Evolutionary conservation across 2,113 vertebrate genomes (phyloP).

Genomic region (Malurus cyaneus): DNA sequence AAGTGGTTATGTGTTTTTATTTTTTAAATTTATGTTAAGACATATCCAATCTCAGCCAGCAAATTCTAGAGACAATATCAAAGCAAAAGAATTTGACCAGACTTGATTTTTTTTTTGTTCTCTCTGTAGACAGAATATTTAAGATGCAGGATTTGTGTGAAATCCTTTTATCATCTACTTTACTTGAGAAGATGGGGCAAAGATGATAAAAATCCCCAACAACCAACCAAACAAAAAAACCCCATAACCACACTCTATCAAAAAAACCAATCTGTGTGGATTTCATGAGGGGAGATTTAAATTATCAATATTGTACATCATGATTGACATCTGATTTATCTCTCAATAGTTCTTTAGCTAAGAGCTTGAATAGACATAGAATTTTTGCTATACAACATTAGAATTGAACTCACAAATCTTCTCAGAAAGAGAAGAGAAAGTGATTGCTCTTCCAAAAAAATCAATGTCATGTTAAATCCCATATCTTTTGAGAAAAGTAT

Average conservation of each 20-base stretch:
- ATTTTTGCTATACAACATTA: neutral
- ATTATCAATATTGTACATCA: neutral
- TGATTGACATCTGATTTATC: neutral
- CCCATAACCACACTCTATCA: neutral
- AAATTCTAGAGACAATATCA: neutral
- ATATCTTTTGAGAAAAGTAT: neutral
- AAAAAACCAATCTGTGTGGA: neutral
- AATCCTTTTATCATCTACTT: neutral
- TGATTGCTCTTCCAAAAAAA: neutral
- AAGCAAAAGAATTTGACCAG: neutral
- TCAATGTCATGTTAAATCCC: neutral
- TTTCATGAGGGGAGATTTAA: neutral
- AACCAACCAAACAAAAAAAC: neutral
- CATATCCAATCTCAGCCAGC: neutral
- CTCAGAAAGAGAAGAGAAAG: neutral
- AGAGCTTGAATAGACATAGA: neutral
- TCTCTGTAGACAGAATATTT: neutral
- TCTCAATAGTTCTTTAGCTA: neutral
- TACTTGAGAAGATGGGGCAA: neutral
- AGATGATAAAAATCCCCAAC: neutral
- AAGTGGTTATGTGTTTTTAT: neutral
- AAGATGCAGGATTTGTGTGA: neutral
- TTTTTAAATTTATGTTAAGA: neutral
- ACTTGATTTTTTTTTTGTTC: neutral
- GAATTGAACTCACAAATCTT: neutral